Evolutionary conservation across 2,888 invertebrate species (phyloP).

Genomic region (Octonoba sinensis): DNA sequence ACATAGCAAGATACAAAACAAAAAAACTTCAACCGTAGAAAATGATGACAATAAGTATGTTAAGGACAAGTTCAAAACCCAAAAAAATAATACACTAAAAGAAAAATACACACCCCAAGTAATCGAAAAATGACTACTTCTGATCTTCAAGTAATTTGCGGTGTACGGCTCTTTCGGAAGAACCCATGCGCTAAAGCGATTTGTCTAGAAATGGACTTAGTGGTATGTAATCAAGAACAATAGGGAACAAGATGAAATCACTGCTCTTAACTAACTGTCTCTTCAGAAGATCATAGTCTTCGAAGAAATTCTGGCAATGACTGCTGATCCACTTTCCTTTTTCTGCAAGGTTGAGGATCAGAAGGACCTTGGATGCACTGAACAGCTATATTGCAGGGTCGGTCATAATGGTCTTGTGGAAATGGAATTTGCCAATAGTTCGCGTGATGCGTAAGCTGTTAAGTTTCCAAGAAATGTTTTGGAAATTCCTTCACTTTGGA

Average conservation of each 20-base stretch:
- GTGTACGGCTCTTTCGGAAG: constrained; percentile 26
- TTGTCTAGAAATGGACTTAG: constrained; percentile 50
- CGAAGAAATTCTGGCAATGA: neutral
- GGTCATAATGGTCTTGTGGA: too few relatives aligned
- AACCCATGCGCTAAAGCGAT: constrained; percentile 24
- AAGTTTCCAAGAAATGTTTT: too few relatives aligned
- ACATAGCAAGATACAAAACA: neutral
- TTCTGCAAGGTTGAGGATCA: too few relatives aligned
- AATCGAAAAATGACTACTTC: constrained; percentile 60
- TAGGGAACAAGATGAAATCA: constrained; percentile 57
- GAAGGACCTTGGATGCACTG: too few relatives aligned
- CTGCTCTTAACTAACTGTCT: constrained; percentile 53
- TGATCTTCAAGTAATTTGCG: constrained; percentile 49
- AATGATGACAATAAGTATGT: neutral
- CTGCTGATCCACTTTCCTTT: too few relatives aligned
- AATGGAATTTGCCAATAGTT: too few relatives aligned
- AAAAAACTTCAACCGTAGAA: neutral
- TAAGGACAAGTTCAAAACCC: neutral
- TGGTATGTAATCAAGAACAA: constrained; percentile 61
- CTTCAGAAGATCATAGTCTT: constrained; percentile 48
- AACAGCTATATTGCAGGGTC: too few relatives aligned
- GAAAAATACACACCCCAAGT: constrained; percentile 12
- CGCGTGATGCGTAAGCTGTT: too few relatives aligned
- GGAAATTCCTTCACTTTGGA: too few relatives aligned
- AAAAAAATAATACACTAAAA: neutral